Conservation (phyloP, 2,797 vertebrate genomes). For the Octomys mimax region DNA sequence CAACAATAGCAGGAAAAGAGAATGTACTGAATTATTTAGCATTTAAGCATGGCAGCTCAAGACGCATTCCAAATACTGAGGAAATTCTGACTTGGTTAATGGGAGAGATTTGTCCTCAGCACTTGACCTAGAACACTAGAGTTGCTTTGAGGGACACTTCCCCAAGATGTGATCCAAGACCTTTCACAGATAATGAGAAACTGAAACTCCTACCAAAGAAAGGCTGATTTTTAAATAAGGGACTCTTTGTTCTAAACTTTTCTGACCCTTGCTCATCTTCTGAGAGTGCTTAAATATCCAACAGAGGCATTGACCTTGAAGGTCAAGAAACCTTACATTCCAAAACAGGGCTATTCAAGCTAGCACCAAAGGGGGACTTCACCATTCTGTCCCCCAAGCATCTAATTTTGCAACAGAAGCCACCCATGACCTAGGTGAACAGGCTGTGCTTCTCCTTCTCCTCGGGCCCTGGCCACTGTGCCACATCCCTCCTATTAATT, state of each 20-base stretch:
- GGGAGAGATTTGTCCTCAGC: not conserved
- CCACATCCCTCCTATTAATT: not conserved
- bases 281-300: conserved; percentile 5
- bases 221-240: conserved; percentile 44
- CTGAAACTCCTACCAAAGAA: not conserved
- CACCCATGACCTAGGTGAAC: not conserved
- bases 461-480: too few relatives aligned
- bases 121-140: not conserved
- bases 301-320: not conserved
- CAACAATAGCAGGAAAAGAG: conserved; percentile 66
- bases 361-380: not conserved
- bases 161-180: not conserved
- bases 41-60: conserved; percentile 48
- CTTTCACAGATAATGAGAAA: not conserved
- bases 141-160: not conserved
- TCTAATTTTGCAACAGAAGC: not conserved
- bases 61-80: conserved; percentile 44
- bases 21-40: conserved; percentile 78
- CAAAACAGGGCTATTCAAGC: not conserved
- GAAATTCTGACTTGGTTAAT: not conserved
- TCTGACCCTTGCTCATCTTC: not conserved
- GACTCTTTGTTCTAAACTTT: not conserved
- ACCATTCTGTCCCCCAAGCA: not conserved
- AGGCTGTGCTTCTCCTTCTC: not conserved
- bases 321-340: conserved; percentile 10